Evolutionary conservation across 1,140 invertebrate genomes (phyloP), one percentile per base, ranked within the genome.

Genomic region (Bilobella aurantiaca): DNA sequence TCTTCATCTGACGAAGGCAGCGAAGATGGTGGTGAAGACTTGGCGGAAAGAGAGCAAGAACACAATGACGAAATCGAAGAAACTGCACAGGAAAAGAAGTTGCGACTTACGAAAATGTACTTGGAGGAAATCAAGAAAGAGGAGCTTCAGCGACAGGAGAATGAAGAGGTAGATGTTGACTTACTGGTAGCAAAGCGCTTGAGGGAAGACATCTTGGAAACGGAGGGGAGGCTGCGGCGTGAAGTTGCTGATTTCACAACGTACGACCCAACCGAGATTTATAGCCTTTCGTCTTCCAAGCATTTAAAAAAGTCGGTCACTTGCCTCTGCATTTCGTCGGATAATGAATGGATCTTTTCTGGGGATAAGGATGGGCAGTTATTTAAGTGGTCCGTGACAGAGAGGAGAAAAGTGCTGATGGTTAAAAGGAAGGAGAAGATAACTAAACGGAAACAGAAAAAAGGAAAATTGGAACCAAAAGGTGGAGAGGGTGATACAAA

Each of bases 291-390:
- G 64, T 84, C 83, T 73, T 47, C 69, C 69, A 89, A 86, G 76
- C 81, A 87, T 64, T 91, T 95, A 69, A 85, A 85, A 72, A 78
- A 87, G 47, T 80, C 88, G 1, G 79, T 96, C 5, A 96, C 93
- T 3, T 91, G 89, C 77, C 74, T 93, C 8, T 89, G 86, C 70
- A 75, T 96, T 1, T 87, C 88, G 31, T 79, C 79, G 62, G 87
- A 96, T 78, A 83, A 84, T 34, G 80, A 85, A 74, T 85, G 80
- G 76, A 79, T 90, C 0, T 96, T 85, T 76, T 87, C 87, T 46
- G 92, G 87, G 0, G 92, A 89, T 57, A 96, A 96, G 80, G 91
- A 93, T 78, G 86, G 89, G 56, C 81, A 81, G 49, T 82, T 98
- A 58, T 84, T 96, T 14, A 96, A 96, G 82, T 98, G 84, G 86